Conservation (phyloP, 1,140 invertebrate species). For the Rhyzopertha dominica region DNA sequence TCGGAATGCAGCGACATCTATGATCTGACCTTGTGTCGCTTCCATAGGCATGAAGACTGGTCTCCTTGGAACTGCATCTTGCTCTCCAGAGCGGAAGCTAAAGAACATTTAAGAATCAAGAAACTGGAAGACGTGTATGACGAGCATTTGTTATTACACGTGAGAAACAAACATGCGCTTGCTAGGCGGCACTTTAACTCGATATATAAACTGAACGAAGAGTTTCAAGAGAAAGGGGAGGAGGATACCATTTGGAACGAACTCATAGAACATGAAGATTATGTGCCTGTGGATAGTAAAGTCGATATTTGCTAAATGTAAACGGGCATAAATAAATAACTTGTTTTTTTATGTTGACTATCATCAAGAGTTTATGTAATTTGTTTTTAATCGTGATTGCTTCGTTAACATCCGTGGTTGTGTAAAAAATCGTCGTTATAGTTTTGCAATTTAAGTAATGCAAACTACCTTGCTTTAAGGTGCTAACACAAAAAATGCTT, state of each 20-base stretch:
- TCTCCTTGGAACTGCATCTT: slow-evolving; percentile 69
- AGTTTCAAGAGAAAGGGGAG: slow-evolving; percentile 23
- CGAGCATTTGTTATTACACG: slow-evolving; percentile 45
- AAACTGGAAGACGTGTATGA: slow-evolving; percentile 52
- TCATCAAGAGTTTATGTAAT: too few species aligned
- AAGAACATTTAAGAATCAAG: slow-evolving; percentile 53
- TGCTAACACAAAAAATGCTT: too few species aligned
- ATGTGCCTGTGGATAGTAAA: slow-evolving; percentile 28
- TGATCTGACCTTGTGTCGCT: slow-evolving; percentile 55
- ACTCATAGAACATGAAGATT: slow-evolving; percentile 19
- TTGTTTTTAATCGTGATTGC: too few species aligned
- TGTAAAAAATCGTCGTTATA: too few species aligned
- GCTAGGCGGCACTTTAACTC: slow-evolving; percentile 34
- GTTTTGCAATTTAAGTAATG: too few species aligned
- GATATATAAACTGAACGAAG: slow-evolving; percentile 15
- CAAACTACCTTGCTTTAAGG: too few species aligned
- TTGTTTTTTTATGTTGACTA: too few species aligned
- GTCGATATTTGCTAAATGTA: too few species aligned
- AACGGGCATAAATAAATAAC: too few species aligned
- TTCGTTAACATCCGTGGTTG: too few species aligned
- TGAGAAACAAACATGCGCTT: slow-evolving; percentile 39
- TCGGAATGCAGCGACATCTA: slow-evolving; percentile 56
- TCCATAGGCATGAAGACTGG: slow-evolving; percentile 56
- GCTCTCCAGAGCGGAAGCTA: slow-evolving; percentile 59
- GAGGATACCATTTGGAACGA: slow-evolving; percentile 19